These are phyloP conservation scores for Cantharis rufa DNA, from an alignment of 2,888 invertebrate species.

Conservation along the genomic window DNA sequence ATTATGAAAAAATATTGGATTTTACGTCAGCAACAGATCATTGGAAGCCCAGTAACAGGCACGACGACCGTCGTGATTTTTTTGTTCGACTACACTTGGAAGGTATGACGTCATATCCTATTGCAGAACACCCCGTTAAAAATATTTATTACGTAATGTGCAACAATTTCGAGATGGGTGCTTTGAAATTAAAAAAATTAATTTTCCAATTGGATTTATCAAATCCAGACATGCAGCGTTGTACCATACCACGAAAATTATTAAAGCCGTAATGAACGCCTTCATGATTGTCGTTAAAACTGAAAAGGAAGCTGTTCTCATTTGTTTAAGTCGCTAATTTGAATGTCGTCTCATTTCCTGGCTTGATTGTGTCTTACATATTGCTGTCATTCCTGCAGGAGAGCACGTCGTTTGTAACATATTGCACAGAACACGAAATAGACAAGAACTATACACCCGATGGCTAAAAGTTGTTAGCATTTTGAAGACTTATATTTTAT, in stretches of 20 bases:
- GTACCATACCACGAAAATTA: not conserved
- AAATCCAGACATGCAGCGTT: not conserved
- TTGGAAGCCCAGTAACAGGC: not conserved
- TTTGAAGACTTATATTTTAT: slow-evolving; percentile 10
- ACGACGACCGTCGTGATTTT: not conserved
- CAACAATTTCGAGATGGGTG: not conserved
- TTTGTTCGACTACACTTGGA: not conserved
- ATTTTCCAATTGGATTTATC: not conserved
- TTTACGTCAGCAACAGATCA: not conserved
- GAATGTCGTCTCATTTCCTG: slow-evolving; percentile 53
- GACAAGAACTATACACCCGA: slow-evolving; percentile 16
- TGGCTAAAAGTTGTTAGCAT: slow-evolving; percentile 16
- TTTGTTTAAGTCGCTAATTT: slow-evolving; percentile 48
- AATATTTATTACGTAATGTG: not conserved
- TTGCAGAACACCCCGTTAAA: not conserved
- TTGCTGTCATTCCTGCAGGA: slow-evolving; percentile 33
- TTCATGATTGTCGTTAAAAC: not conserved
- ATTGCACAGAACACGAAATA: slow-evolving; percentile 17
- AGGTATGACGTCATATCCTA: not conserved
- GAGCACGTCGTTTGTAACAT: not conserved
- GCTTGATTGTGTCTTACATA: slow-evolving; percentile 48
- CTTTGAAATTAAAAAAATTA: not conserved
- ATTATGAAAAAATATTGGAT: not conserved
- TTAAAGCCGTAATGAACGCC: not conserved
- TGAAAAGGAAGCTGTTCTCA: slow-evolving; percentile 16